Conservation (phyloP, 2,797 vertebrate genomes). For the Lerista edwardsae region DNA sequence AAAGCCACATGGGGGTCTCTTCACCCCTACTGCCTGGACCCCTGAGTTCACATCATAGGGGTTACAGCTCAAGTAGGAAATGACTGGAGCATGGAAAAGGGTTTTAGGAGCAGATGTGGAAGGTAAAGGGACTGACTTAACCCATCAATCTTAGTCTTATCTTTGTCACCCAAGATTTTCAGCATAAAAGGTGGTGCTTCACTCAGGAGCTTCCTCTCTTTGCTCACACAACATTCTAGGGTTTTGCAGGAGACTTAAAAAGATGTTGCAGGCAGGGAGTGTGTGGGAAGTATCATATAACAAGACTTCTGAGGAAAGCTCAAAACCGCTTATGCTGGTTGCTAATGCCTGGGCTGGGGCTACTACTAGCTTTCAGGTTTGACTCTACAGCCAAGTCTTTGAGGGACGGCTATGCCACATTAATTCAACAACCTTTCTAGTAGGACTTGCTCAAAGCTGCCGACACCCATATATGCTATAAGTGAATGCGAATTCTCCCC, state of each 20-base stretch:
- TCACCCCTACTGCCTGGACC: too few species aligned
- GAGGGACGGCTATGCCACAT: conserved; percentile 66
- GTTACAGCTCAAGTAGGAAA: not conserved
- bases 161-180: not conserved
- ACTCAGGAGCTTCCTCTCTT: conserved; percentile 10
- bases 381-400: conserved; percentile 51
- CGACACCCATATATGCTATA: conserved; percentile 77
- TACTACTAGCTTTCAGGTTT: conserved; percentile 54
- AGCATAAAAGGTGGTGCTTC: not conserved
- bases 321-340: conserved; percentile 48
- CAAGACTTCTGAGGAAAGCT: conserved; percentile 53
- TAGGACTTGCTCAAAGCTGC: conserved; percentile 67
- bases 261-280: conserved; percentile 51
- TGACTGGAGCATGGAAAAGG: not conserved
- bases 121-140: not conserved
- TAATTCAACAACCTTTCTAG: conserved; percentile 69
- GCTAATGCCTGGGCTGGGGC: conserved; percentile 38
- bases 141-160: not conserved
- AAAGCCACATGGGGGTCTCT: too few species aligned
- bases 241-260: conserved; percentile 35
- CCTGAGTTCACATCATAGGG: not conserved
- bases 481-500: conserved; percentile 75
- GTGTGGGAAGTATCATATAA: conserved; percentile 22
- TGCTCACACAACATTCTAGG: conserved; percentile 23
- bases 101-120: not conserved